Evolutionary conservation across 2,797 vertebrate species (phyloP).

Genomic region (Channa striata): DNA sequence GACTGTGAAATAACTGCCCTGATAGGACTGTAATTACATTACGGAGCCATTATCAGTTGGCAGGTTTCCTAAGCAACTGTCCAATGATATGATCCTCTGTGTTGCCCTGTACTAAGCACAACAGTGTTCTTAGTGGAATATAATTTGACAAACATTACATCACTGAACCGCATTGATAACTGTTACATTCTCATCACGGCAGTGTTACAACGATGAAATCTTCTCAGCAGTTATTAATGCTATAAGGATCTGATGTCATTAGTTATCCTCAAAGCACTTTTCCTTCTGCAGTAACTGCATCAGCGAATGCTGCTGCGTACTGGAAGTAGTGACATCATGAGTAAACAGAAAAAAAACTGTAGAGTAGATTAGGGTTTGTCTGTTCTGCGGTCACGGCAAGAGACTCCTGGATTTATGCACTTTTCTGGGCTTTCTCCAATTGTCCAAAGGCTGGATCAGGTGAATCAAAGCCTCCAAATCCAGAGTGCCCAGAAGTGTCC

Average conservation of each 20-base stretch:
- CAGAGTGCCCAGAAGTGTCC: neutral
- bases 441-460: neutral
- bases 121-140: conserved; percentile 12
- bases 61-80: conserved; percentile 65
- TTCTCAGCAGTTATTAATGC: conserved; percentile 29
- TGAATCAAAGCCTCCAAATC: conserved; percentile 3
- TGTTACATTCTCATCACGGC: conserved; percentile 18
- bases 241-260: conserved; percentile 17
- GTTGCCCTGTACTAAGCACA: conserved; percentile 15
- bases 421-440: no score
- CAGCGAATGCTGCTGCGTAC: conserved; percentile 11
- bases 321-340: conserved; percentile 16
- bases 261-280: conserved; percentile 28
- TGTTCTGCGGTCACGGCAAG: neutral
- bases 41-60: conserved; percentile 73
- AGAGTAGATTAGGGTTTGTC: neutral
- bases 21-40: conserved; percentile 74
- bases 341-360: conserved; percentile 10
- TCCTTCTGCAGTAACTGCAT: conserved; percentile 27
- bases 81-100: conserved; percentile 50
- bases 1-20: conserved; percentile 68
- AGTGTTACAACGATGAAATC: conserved; percentile 18
- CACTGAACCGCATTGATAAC: conserved; percentile 13
- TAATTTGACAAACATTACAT: conserved; percentile 41
- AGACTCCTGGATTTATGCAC: conserved; percentile 3